Evolutionary conservation across 30 jellyfish, hydroid and myxozoan species (phyloP).

Genomic region (Hydra vulgaris): DNA sequence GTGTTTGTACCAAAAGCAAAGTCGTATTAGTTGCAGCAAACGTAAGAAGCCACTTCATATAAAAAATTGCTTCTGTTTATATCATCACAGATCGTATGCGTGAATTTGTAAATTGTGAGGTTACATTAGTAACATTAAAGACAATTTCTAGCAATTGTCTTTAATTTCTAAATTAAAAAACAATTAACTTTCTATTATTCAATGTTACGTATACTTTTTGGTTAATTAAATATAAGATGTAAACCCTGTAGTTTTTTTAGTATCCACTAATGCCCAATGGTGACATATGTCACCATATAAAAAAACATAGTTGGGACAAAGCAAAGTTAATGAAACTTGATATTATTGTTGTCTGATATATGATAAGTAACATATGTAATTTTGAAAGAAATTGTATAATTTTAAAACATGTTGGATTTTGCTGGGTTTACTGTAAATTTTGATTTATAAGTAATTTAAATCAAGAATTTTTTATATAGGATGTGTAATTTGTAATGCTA

Average conservation of each 20-base stretch:
- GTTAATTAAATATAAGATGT: not conserved
- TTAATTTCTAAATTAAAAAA: not conserved
- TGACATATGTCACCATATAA: not conserved
- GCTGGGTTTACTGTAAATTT: too few relatives aligned
- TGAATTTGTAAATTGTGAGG: not conserved
- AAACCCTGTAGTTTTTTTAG: not conserved
- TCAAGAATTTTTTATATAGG: too few relatives aligned
- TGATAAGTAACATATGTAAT: not conserved
- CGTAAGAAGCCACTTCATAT: not conserved
- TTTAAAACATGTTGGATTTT: not conserved
- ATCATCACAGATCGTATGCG: not conserved
- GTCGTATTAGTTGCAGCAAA: not conserved
- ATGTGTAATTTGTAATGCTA: too few relatives aligned
- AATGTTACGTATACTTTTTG: not conserved
- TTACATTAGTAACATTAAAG: not conserved
- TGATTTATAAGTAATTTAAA: too few relatives aligned
- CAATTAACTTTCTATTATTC: not conserved
- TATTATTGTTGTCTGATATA: not conserved
- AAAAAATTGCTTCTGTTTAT: not conserved
- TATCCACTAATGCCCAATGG: not conserved
- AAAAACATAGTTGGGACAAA: not conserved
- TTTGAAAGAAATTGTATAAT: not conserved
- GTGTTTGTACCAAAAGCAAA: not conserved
- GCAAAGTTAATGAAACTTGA: not conserved
- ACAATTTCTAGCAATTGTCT: too few relatives aligned